A percentile compares a stretch with the other conserved stretches of the same genome.
Conservation (phyloP, 2,113 vertebrate species). For the Neolamprologus caudopunctatus region DNA sequence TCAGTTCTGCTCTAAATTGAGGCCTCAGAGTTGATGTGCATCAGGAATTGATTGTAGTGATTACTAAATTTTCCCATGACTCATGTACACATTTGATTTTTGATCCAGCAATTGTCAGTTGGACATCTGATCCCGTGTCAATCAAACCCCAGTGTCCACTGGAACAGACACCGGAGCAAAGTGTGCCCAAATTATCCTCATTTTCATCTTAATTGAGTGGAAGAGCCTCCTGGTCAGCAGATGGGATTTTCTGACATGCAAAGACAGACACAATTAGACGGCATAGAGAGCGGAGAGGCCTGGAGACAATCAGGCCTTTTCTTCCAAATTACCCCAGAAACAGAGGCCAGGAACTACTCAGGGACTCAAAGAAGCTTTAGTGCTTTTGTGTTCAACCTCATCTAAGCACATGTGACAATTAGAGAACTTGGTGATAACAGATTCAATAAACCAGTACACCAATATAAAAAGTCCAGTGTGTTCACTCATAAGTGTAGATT, state of each 20-base stretch:
- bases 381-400: not conserved
- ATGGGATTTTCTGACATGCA: not conserved
- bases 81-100: not conserved
- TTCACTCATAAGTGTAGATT: not conserved
- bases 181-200: not conserved
- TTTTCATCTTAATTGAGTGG: not conserved
- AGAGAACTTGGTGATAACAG: not conserved
- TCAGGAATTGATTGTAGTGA: not conserved
- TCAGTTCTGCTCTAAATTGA: not conserved
- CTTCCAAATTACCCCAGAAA: not conserved
- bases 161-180: not conserved
- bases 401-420: not conserved
- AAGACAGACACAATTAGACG: not conserved
- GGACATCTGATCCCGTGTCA: not conserved
- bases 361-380: not conserved
- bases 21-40: not conserved
- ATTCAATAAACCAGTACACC: not conserved
- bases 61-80: not conserved
- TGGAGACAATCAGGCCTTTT: not conserved
- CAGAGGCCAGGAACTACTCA: not conserved
- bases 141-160: not conserved
- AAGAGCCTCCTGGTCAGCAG: not conserved
- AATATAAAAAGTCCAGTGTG: not conserved
- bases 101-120: not conserved
- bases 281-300: not conserved